Conservation (phyloP, 2,888 invertebrate genomes). For the Flexamia atlantica region DNA sequence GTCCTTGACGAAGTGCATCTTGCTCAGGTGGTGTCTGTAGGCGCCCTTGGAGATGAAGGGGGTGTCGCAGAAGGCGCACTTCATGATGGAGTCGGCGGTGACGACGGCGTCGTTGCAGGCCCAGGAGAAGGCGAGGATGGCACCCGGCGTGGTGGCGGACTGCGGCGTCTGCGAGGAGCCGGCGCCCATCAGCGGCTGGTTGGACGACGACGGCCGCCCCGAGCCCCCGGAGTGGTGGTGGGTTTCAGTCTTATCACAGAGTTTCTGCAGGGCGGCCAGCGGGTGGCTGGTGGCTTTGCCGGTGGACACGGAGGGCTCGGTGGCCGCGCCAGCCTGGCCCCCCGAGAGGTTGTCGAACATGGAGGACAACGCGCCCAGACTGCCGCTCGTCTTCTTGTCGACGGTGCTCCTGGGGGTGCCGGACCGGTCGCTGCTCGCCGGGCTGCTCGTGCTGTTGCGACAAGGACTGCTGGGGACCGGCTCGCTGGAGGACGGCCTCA, state of each 20-base stretch:
- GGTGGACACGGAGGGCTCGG: constrained; percentile 77
- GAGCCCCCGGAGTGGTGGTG: constrained; percentile 75
- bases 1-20: constrained; percentile 97
- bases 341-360: constrained; percentile 93
- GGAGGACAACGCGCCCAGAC: constrained; percentile 90
- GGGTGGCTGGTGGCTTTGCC: constrained; percentile 91
- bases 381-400: constrained; percentile 78
- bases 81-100: constrained; percentile 92
- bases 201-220: constrained; percentile 70
- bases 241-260: constrained; percentile 96
- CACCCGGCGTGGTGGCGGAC: constrained; percentile 85
- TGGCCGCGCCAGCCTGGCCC: constrained; percentile 71
- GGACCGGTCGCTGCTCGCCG: constrained; percentile 85
- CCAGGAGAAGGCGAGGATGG: constrained; percentile 95
- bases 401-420: constrained; percentile 84
- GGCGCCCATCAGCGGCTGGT: constrained; percentile 72
- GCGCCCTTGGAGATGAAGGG: constrained; percentile 98
- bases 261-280: constrained; percentile 94
- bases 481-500: constrained; percentile 66
- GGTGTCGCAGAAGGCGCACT: constrained; percentile 96
- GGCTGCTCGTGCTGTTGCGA: constrained; percentile 81
- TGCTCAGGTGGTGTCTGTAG: constrained; percentile 96
- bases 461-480: constrained; percentile 79
- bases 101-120: constrained; percentile 95
- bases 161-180: constrained; percentile 70